A percentile compares a stretch with the other conserved stretches of the same genome.
phyloP scores from a whole-genome alignment of 2,888 invertebrate species.

The Tachystola acroxantha region DNA sequence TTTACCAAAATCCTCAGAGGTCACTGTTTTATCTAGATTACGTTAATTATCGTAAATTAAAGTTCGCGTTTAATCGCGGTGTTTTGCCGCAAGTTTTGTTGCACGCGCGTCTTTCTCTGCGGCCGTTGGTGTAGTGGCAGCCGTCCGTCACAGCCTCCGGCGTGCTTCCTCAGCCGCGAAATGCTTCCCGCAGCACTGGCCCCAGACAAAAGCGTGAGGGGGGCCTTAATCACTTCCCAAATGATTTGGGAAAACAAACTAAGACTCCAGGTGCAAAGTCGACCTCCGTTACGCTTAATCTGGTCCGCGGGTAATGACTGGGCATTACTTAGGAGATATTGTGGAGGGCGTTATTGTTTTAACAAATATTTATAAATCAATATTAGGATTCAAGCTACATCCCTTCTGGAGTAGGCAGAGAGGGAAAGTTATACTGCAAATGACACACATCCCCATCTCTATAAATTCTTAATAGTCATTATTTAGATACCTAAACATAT shows the following conservation, averaged over 20 bases:
- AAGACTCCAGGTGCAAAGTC: constrained; percentile 38
- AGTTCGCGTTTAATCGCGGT: background rate
- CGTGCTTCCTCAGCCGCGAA: constrained; percentile 53
- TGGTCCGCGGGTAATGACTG: constrained; percentile 30
- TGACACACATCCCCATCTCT: too few species aligned
- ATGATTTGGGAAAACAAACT: constrained; percentile 32
- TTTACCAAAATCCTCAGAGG: background rate
- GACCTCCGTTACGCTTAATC: constrained; percentile 39
- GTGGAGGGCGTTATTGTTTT: too few species aligned
- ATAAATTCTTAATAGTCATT: too few species aligned
- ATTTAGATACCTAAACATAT: too few species aligned
- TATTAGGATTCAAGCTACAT: too few species aligned
- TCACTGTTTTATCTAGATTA: background rate
- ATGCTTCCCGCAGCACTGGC: constrained; percentile 35
- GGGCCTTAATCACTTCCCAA: constrained; percentile 49
- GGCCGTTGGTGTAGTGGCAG: constrained; percentile 36
- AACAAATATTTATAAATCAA: too few species aligned
- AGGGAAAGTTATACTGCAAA: too few species aligned
- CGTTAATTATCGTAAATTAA: background rate
- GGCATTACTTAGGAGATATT: constrained; percentile 30
- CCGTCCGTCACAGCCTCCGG: constrained; percentile 41
- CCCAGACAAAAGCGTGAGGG: constrained; percentile 30
- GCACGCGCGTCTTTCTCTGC: constrained; percentile 41
- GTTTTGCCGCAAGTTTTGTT: background rate
- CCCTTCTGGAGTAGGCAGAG: too few species aligned